Conservation (phyloP, 2,888 invertebrate species). For the Lapara coniferarum region DNA sequence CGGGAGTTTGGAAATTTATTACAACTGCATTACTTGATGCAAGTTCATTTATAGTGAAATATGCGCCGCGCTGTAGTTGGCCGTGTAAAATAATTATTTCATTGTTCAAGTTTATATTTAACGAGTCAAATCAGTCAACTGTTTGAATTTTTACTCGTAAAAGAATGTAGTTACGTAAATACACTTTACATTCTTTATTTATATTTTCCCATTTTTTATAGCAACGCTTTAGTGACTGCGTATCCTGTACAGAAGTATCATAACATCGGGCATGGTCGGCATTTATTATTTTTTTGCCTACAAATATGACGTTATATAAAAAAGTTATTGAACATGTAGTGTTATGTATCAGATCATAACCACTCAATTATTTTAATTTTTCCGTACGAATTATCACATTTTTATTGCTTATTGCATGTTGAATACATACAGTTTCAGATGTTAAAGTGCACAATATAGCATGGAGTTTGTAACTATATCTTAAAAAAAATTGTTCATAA, state of each 20-base stretch:
- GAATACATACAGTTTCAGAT: conserved; percentile 13
- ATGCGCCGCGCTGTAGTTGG: too few relatives aligned
- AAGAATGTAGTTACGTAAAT: conserved; percentile 16
- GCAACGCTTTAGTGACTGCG: conserved; percentile 22
- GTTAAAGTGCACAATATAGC: conserved; percentile 16
- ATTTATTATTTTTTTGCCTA: conserved; percentile 14
- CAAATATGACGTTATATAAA: background rate
- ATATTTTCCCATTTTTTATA: conserved; percentile 19
- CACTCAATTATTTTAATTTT: conserved; percentile 11
- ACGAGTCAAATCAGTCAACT: conserved; percentile 2
- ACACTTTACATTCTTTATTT: conserved; percentile 22
- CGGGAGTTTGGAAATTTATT: too few relatives aligned
- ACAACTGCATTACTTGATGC: too few relatives aligned
- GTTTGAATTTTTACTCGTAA: conserved; percentile 8
- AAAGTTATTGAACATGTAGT: conserved; percentile 12
- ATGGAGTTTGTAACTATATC: conserved; percentile 14
- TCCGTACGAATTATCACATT: conserved; percentile 4
- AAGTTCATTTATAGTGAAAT: too few relatives aligned
- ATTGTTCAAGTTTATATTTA: background rate
- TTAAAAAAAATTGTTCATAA: background rate
- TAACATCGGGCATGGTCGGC: conserved; percentile 16
- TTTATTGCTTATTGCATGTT: conserved; percentile 19
- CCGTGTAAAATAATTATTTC: background rate
- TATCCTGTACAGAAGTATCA: conserved; percentile 12
- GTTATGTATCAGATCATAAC: conserved; percentile 1